Base-by-base conservation (phyloP, 2,888 invertebrate species). In the Philopedon plagiatum region DNA sequence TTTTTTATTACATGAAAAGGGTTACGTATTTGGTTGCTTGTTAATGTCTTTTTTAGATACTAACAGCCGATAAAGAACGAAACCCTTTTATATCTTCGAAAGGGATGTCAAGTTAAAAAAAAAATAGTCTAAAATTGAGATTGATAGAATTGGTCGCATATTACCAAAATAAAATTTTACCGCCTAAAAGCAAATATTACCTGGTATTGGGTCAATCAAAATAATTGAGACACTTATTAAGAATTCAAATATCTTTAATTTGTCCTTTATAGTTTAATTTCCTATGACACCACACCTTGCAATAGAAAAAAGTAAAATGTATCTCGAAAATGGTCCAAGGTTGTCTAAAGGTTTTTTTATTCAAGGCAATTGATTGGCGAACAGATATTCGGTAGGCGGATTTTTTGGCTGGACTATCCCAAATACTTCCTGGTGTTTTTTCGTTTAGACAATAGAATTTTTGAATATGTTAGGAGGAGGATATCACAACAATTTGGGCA, bases 311-410 rank as follows among this genome's bases (percentile, higher is more conserved):
- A 56, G 44, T 71, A 54, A 70, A 70, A 64, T 65, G 37, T 46
- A 63, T 57, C 37, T 63, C 63, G 21, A 63, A 63, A 63, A 63
- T 26, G 37, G 65, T 71, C 51, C 64, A 71, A 64, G 71, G 65
- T 70, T 57, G 57, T 46, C 13, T 65, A 44, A 56, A 34, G 23
- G 32, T 32, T 65, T 69, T 56, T 60, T 34, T 29, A 18, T 64
- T 57, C 65, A 71, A 71, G 71, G 65, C 51, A 11, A 65, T 41
- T 65, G 51, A 65, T 64, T 60, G 41, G 62, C 56, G 62, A 44
- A 41, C 41, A 39, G 62, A 32, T 54, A 56, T 61, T 62, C 44
- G 32, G 23, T 21, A 54, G 51, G 49, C 61, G 63, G 39, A 49
- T 58, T 70, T 70, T 63, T 70, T 63, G 57, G 13, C 15, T 19